phyloP scores from a whole-genome alignment of 2,888 invertebrate genomes.

The Acrobasis suavella region DNA sequence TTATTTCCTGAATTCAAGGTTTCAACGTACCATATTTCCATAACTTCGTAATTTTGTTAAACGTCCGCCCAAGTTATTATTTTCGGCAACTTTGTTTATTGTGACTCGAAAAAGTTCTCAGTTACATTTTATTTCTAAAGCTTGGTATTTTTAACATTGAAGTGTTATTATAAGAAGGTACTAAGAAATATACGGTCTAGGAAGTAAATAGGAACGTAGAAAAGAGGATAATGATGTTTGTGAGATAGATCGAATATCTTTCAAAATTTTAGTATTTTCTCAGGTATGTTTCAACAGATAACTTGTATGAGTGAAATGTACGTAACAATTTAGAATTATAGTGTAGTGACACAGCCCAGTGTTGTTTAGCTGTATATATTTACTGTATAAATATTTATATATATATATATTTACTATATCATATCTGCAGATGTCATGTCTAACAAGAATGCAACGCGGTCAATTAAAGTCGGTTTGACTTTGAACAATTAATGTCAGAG shows the following conservation, averaged over 20 bases:
- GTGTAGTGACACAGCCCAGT: too few species aligned
- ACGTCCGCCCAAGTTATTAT: not conserved
- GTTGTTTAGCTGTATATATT: too few species aligned
- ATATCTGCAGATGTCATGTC: slow-evolving; percentile 1
- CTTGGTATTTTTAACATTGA: not conserved
- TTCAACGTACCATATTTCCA: not conserved
- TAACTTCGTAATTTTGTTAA: slow-evolving; percentile 4
- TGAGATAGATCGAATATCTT: too few species aligned
- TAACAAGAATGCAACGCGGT: slow-evolving; percentile 24
- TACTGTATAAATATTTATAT: not conserved
- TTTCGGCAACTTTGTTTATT: not conserved
- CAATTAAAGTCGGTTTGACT: slow-evolving; percentile 28
- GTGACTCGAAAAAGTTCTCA: not conserved
- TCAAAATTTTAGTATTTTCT: too few species aligned
- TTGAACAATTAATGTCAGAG: slow-evolving; percentile 25
- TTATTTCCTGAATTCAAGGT: slow-evolving; percentile 5
- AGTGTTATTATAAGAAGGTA: too few species aligned
- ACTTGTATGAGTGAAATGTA: too few species aligned
- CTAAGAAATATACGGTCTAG: too few species aligned
- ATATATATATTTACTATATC: not conserved
- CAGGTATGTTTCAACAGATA: too few species aligned
- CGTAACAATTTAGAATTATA: too few species aligned
- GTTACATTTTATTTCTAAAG: not conserved
- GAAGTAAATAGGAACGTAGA: too few species aligned
- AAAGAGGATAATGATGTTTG: too few species aligned